Evolutionary conservation across 1,140 invertebrate species (phyloP).

Genomic region (Scaptomyza graminum): DNA sequence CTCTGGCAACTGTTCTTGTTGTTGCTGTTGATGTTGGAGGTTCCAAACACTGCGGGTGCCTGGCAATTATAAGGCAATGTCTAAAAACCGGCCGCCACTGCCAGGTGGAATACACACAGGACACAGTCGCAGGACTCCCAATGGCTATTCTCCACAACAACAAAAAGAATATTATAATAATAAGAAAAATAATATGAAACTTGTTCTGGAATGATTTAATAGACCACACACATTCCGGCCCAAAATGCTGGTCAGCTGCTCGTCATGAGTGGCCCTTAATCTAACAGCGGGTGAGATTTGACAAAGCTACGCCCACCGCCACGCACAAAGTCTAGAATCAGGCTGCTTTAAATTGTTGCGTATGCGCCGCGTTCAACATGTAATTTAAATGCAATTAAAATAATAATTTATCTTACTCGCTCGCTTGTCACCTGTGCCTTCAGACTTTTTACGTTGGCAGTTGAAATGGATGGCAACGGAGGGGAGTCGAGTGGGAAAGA

Average conservation of each 20-base stretch:
- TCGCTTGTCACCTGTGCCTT: conserved; percentile 55
- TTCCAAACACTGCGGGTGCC: conserved; percentile 57
- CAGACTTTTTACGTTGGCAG: conserved; percentile 13
- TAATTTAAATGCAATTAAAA: conserved; percentile 83
- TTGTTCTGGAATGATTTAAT: conserved; percentile 28
- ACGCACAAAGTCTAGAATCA: conserved; percentile 13
- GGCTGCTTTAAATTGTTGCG: conserved; percentile 55
- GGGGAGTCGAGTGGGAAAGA: too few species aligned
- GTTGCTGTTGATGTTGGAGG: conserved; percentile 9
- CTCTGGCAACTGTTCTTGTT: conserved; percentile 10
- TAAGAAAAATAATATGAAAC: conserved; percentile 21
- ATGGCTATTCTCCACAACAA: background rate
- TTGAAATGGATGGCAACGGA: conserved; percentile 2
- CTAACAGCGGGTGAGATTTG: conserved; percentile 54
- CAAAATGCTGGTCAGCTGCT: conserved; percentile 42
- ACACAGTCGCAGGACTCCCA: conserved; percentile 1
- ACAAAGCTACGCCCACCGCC: conserved; percentile 2
- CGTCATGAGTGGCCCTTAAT: conserved; percentile 48
- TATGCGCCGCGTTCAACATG: conserved; percentile 61
- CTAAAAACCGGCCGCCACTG: conserved; percentile 10
- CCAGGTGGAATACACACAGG: conserved; percentile 26
- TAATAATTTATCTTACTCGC: conserved; percentile 78
- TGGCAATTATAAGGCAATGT: conserved; percentile 66
- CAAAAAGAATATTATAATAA: conserved; percentile 16
- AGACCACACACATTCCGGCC: conserved; percentile 14